Percentiles rank a stretch among this genome's conserved stretches.
Evolutionary conservation across 2,797 vertebrate genomes (phyloP).

Genomic region (Pangasius djambal): DNA sequence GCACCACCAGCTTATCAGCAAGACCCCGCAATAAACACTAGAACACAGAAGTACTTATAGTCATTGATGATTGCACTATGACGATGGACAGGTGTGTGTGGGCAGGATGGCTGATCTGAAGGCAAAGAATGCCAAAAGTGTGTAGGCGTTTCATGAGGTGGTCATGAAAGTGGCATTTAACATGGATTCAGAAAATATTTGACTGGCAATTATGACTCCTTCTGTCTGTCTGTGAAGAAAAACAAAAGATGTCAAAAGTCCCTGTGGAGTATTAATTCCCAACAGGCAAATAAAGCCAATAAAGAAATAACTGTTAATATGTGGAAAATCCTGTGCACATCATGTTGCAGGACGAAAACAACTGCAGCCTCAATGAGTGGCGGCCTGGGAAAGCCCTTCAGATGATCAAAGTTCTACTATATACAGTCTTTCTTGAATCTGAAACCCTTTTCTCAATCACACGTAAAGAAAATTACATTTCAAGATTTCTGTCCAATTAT

Average conservation of each 20-base stretch:
- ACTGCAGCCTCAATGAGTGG: background rate
- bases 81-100: background rate
- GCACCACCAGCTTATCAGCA: background rate
- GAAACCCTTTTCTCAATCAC: background rate
- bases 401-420: background rate
- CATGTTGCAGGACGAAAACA: background rate
- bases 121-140: background rate
- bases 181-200: slow-evolving; percentile 6
- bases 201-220: background rate
- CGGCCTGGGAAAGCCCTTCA: background rate
- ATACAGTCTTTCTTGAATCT: background rate
- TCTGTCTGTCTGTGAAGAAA: slow-evolving; percentile 11
- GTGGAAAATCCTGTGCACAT: background rate
- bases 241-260: background rate
- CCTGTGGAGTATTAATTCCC: background rate
- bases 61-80: background rate
- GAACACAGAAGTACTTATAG: background rate
- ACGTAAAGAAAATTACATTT: background rate
- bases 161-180: background rate
- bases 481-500: background rate
- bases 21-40: background rate
- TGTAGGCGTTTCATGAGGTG: slow-evolving; percentile 9
- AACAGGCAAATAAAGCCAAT: background rate
- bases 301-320: background rate
- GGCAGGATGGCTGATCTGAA: background rate